Evolutionary conservation across 1,140 invertebrate species (phyloP).

Genomic region (Periplaneta americana): DNA sequence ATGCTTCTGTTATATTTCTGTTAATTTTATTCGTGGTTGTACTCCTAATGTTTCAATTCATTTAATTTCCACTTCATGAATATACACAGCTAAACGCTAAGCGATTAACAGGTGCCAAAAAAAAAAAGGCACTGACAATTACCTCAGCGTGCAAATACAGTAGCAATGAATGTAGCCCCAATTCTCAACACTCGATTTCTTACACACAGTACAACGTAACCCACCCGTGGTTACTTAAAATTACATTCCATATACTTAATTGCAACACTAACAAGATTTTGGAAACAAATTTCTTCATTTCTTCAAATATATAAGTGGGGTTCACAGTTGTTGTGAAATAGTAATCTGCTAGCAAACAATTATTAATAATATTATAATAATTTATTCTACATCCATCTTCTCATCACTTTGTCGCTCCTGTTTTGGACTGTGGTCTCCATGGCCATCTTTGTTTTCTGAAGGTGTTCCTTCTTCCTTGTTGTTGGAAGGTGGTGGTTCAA

Average conservation of each 20-base stretch:
- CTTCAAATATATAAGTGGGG: background rate
- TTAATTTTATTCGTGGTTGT: background rate
- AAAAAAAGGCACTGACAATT: background rate
- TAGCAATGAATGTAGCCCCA: background rate
- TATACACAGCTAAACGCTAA: background rate
- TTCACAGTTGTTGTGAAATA: background rate
- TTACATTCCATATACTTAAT: background rate
- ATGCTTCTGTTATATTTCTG: background rate
- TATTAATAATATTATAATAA: background rate
- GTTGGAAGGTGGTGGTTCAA: constrained; percentile 39
- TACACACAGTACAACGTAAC: background rate
- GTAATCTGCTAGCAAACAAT: background rate
- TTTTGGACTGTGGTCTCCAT: constrained; percentile 41
- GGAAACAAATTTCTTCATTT: background rate
- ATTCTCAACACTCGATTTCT: background rate
- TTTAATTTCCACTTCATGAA: background rate
- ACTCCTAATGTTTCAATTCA: background rate
- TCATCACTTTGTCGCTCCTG: constrained; percentile 45
- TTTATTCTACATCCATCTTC: constrained; percentile 44
- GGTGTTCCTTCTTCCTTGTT: constrained; percentile 28
- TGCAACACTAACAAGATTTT: background rate
- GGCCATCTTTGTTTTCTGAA: constrained; percentile 29
- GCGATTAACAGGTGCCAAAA: background rate
- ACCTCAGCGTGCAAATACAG: background rate
- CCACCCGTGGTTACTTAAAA: background rate